These are phyloP conservation scores for Monarcha castaneiventris DNA, from an alignment of 2,113 vertebrate genomes.

Conservation along the genomic window DNA sequence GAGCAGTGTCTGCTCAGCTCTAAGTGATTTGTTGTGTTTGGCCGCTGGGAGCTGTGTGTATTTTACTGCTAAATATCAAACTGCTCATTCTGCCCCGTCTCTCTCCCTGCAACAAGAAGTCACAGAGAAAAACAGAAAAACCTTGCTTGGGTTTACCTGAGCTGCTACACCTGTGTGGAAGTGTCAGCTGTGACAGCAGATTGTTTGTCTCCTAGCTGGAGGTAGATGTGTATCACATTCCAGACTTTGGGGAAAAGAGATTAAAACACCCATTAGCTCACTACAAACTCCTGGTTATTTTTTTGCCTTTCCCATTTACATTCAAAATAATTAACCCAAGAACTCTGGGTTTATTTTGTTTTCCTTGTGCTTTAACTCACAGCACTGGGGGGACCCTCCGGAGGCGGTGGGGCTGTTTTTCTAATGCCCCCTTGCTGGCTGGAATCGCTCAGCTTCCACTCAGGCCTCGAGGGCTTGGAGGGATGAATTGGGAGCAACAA, in stretches of 20 bases:
- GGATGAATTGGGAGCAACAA: neutral
- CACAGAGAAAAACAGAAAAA: neutral
- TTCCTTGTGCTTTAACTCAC: neutral
- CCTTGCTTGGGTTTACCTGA: neutral
- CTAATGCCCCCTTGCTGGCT: neutral
- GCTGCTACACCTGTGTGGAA: neutral
- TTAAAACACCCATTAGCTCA: neutral
- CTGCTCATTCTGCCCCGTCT: neutral
- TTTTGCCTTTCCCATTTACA: neutral
- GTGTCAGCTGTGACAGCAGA: neutral
- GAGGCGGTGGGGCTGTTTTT: neutral
- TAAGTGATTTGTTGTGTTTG: conserved; percentile 42
- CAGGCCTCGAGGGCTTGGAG: neutral
- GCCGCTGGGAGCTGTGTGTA: neutral
- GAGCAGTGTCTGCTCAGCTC: neutral
- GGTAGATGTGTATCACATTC: neutral
- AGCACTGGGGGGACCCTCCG: neutral
- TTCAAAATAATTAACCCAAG: neutral
- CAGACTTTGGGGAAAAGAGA: neutral
- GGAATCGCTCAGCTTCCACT: neutral
- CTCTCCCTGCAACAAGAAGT: neutral
- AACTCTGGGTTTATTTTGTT: neutral
- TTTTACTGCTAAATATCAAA: conserved; percentile 24
- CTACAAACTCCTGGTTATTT: neutral
- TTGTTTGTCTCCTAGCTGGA: neutral